A percentile compares a stretch with the other conserved stretches of the same genome.
Evolutionary conservation across 2,888 invertebrate genomes (phyloP).

Genomic region (Pandemis cinnamomeana): DNA sequence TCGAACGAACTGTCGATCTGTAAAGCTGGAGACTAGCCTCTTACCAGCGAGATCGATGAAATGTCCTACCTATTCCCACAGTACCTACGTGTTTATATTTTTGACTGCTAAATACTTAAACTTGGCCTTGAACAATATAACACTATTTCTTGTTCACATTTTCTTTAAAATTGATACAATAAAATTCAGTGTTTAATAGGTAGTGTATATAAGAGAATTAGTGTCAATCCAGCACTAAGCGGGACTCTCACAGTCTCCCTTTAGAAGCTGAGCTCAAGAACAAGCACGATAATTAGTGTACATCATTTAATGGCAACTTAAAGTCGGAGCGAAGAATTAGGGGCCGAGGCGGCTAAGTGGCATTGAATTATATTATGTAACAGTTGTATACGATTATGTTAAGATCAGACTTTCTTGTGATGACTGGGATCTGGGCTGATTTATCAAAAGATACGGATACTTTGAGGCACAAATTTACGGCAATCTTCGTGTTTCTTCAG

Average conservation of each 20-base stretch:
- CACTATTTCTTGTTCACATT: too few species aligned
- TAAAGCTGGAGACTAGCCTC: too few species aligned
- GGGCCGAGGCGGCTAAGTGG: neutral
- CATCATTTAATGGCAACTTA: slow-evolving; percentile 73
- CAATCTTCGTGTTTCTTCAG: too few species aligned
- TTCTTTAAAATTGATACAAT: neutral
- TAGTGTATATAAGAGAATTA: slow-evolving; percentile 25
- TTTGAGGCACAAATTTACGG: too few species aligned
- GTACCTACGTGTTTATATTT: too few species aligned
- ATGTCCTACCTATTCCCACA: too few species aligned
- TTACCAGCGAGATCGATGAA: too few species aligned
- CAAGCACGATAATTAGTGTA: slow-evolving; percentile 60
- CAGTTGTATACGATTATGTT: neutral
- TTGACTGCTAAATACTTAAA: too few species aligned
- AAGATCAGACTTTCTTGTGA: neutral
- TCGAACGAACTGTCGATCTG: too few species aligned
- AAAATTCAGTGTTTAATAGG: slow-evolving; percentile 6
- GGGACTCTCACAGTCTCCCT: neutral
- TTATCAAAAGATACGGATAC: too few species aligned
- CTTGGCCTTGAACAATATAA: too few species aligned
- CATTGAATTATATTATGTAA: neutral
- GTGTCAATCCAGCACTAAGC: slow-evolving; percentile 17
- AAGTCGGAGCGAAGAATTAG: neutral
- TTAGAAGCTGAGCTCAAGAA: neutral
- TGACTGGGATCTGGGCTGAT: too few species aligned